Evolutionary conservation across 2,888 invertebrate genomes (phyloP).

Genomic region (Altica lythri): DNA sequence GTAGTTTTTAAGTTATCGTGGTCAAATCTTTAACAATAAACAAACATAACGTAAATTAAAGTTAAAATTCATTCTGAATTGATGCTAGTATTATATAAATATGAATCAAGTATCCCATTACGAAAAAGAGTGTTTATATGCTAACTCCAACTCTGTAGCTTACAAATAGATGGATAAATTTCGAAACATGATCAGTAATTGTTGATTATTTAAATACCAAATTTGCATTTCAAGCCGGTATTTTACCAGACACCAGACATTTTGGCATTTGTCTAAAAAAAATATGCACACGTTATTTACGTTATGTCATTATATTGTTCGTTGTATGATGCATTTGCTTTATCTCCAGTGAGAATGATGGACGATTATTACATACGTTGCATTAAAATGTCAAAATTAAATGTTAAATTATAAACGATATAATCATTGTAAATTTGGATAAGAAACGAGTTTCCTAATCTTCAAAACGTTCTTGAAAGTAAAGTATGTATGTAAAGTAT

Average conservation of each 20-base stretch:
- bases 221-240: conserved; percentile 13
- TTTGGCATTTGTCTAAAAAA: conserved; percentile 3
- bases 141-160: not conserved
- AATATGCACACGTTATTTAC: not conserved
- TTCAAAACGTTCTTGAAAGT: not conserved
- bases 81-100: too few species aligned
- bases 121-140: too few species aligned
- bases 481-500: too few species aligned
- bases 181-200: conserved; percentile 10
- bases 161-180: conserved; percentile 1
- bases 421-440: not conserved
- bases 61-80: too few species aligned
- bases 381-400: conserved; percentile 11
- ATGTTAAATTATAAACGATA: not conserved
- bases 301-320: conserved; percentile 4
- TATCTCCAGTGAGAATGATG: not conserved
- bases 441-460: not conserved
- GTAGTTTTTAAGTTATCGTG: too few species aligned
- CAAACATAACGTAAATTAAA: too few species aligned
- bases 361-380: conserved; percentile 1
- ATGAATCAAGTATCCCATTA: too few species aligned
- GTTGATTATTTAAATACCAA: conserved; percentile 16
- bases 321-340: conserved; percentile 1
- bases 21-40: too few species aligned
- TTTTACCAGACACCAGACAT: conserved; percentile 6